Evolutionary conservation across 2,888 invertebrate species (phyloP), one percentile per base, ranked within the genome.

Genomic region (Elegia similella): DNA sequence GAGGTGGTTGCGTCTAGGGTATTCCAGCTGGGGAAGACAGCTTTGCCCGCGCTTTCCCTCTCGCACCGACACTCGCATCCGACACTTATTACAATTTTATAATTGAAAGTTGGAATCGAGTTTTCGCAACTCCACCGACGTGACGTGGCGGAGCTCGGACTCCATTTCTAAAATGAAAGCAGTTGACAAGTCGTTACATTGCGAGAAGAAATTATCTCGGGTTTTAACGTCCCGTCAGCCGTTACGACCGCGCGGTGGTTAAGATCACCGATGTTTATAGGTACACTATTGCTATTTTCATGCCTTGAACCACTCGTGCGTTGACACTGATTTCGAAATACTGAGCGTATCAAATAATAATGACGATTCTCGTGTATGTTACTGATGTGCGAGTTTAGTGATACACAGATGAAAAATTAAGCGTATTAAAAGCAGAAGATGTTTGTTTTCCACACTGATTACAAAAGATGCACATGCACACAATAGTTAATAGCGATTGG

Each of bases 11-110:
- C 69, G 69, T 69, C 66, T 67, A 67, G 72, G 75, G 62, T 66
- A 46, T 57, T 62, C 70, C 65, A 68, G 62, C 67, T 68, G 69
- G 80, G 86, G 86, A 84, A 86, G 76, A 74, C 72, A 73, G 66
- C 68, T 83, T 80, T 73, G 79, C 66, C 72, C 82, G 76, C 80
- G 86, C 89, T 90, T 91, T 91, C 90, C 85, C 87, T 88, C 80
- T 86, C 80, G 69, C 65, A 62, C 65, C 70, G 71, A 76, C 78
- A 72, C 15, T 75, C 75, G 77, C 76, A 84, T 78, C 80, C 78
- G 76, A 72, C 70, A 42, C 56, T 72, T 73, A 78, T 79, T 76
- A 71, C 72, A 69, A 72, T 75, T 75, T 75, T 71, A 73, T 73
- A 75, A 77, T 72, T 68, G 66, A 74, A 75, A 65, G 61, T 62